Evolutionary conservation across 1,140 invertebrate species (phyloP).

Genomic region (Brevipalpus yothersi): DNA sequence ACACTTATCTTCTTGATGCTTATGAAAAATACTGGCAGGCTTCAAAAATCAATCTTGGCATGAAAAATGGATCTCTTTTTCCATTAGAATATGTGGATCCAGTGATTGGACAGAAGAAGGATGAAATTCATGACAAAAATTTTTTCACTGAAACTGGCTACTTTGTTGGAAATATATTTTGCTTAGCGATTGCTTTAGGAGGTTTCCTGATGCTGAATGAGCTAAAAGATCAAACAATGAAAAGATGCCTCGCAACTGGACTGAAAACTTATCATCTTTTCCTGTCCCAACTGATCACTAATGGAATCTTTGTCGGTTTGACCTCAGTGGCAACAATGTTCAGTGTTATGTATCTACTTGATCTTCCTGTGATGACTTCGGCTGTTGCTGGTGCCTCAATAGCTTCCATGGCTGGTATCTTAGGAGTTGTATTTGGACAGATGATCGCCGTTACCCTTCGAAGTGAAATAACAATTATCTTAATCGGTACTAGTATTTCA

Average conservation of each 20-base stretch:
- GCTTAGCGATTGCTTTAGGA: background rate
- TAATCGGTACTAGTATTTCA: background rate
- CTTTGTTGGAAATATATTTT: background rate
- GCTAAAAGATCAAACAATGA: conserved; percentile 56
- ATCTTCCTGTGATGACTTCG: background rate
- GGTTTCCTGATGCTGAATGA: conserved; percentile 22
- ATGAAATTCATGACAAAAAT: too few relatives aligned
- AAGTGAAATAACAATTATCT: background rate
- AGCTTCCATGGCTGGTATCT: background rate
- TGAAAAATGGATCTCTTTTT: too few relatives aligned
- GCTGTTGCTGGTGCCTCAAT: background rate
- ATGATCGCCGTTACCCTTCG: background rate
- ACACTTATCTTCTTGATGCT: background rate
- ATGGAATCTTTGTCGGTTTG: background rate
- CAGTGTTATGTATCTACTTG: background rate
- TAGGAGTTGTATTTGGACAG: background rate
- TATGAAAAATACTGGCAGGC: background rate
- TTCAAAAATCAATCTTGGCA: background rate
- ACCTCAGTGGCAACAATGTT: background rate
- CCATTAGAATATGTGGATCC: background rate
- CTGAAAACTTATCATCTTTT: conserved; percentile 66
- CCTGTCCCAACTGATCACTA: conserved; percentile 44
- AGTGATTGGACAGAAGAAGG: background rate
- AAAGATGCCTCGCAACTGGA: conserved; percentile 63
- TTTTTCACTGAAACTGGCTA: background rate